phyloP scores from a whole-genome alignment of 2,888 invertebrate species.

The Atethmia centrago region DNA sequence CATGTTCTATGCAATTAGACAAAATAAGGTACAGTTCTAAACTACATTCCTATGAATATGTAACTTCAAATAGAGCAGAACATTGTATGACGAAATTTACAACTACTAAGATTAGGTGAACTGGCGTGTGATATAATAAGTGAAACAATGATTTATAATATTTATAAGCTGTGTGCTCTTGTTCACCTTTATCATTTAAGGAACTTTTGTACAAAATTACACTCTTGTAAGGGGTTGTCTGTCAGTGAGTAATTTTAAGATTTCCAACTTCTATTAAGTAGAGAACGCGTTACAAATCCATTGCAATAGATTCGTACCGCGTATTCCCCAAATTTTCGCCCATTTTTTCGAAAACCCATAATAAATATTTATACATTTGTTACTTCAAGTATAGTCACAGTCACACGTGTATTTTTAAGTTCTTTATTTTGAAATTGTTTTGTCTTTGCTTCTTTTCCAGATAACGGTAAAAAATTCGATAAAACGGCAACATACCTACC shows the following conservation, averaged over 20 bases:
- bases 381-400: no score
- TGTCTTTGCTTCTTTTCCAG: neutral
- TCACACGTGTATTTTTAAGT: no score
- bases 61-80: conserved; percentile 3
- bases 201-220: neutral
- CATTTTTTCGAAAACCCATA: no score
- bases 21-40: neutral
- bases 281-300: neutral
- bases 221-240: neutral
- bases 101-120: neutral
- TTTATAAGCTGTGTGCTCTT: neutral
- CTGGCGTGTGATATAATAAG: neutral
- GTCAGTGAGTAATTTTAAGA: neutral
- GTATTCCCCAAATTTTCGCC: no score
- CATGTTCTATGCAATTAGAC: neutral
- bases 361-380: no score
- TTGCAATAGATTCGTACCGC: neutral
- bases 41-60: neutral
- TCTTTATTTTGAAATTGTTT: neutral
- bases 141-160: neutral
- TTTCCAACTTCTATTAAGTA: neutral
- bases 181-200: no score
- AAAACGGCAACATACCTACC: neutral
- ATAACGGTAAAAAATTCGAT: neutral
- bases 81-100: neutral